Conservation (phyloP, 1,140 invertebrate genomes). For the Caenorhabditis latens region DNA sequence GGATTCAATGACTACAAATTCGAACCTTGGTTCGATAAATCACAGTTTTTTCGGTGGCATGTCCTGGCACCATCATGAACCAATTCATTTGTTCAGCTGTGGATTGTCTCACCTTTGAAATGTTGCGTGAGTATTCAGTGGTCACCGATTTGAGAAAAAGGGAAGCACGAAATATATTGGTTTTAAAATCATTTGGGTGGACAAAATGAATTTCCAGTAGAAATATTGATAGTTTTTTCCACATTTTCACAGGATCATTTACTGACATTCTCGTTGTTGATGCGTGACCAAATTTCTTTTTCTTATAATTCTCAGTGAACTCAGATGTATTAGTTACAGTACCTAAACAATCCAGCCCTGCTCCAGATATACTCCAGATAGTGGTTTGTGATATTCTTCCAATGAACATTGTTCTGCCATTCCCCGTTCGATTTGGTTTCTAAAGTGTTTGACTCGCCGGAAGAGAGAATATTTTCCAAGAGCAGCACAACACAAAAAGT, state of each 20-base stretch:
- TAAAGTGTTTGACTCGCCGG: not conserved
- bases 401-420: too few relatives aligned
- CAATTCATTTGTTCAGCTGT: not conserved
- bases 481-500: conserved; percentile 27
- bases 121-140: not conserved
- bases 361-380: too few relatives aligned
- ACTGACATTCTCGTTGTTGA: too few relatives aligned
- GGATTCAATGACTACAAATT: not conserved
- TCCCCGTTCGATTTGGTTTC: not conserved
- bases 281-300: too few relatives aligned
- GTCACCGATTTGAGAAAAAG: not conserved
- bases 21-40: not conserved
- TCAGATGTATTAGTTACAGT: too few relatives aligned
- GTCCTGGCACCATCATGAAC: conserved; percentile 1
- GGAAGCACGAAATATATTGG: not conserved
- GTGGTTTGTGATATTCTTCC: too few relatives aligned
- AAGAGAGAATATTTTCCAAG: conserved; percentile 2
- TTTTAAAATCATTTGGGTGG: not conserved
- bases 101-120: not conserved
- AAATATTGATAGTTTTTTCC: too few relatives aligned
- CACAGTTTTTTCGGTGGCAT: conserved; percentile 7
- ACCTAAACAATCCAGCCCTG: too few relatives aligned
- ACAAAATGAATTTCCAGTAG: too few relatives aligned
- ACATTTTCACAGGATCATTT: too few relatives aligned
- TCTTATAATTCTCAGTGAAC: too few relatives aligned